Percentiles rank a stretch among this genome's conserved stretches.
Conservation (phyloP, 2,797 vertebrate species). For the Acanthiza pusilla region DNA sequence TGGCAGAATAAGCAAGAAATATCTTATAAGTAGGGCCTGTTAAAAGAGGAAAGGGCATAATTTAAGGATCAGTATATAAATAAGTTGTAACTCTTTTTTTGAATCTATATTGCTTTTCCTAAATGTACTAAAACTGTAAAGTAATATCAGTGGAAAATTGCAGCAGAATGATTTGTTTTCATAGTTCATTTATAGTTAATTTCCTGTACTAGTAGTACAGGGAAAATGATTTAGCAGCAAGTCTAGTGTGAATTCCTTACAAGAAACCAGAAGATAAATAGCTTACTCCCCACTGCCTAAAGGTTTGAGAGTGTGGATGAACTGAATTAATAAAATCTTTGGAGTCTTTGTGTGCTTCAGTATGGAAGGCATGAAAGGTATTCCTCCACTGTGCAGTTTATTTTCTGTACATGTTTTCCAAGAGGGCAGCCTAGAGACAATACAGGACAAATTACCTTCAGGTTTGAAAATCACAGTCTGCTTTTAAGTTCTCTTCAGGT, state of each 20-base stretch:
- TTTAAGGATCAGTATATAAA: slow-evolving; percentile 40
- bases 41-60: slow-evolving; percentile 42
- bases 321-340: slow-evolving; percentile 59
- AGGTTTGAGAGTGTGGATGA: slow-evolving; percentile 21
- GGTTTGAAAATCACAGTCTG: neutral
- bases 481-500: neutral
- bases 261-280: slow-evolving; percentile 67
- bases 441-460: neutral
- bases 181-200: slow-evolving; percentile 73
- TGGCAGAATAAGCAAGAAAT: slow-evolving; percentile 25
- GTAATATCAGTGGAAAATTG: slow-evolving; percentile 68
- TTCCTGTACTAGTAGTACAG: slow-evolving; percentile 70
- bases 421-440: neutral
- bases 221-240: slow-evolving; percentile 64
- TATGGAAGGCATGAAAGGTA: slow-evolving; percentile 30
- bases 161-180: slow-evolving; percentile 70
- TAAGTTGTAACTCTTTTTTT: slow-evolving; percentile 48
- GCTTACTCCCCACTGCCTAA: slow-evolving; percentile 55
- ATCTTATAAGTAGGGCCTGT: neutral
- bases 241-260: slow-evolving; percentile 68
- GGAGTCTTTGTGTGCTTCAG: slow-evolving; percentile 34
- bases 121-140: slow-evolving; percentile 59
- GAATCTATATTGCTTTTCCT: slow-evolving; percentile 57
- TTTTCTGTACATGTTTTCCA: neutral
- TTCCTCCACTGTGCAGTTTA: slow-evolving; percentile 9